These are phyloP conservation scores for Littorina saxatilis DNA, from an alignment of 1,140 invertebrate genomes.

Conservation along the genomic window DNA sequence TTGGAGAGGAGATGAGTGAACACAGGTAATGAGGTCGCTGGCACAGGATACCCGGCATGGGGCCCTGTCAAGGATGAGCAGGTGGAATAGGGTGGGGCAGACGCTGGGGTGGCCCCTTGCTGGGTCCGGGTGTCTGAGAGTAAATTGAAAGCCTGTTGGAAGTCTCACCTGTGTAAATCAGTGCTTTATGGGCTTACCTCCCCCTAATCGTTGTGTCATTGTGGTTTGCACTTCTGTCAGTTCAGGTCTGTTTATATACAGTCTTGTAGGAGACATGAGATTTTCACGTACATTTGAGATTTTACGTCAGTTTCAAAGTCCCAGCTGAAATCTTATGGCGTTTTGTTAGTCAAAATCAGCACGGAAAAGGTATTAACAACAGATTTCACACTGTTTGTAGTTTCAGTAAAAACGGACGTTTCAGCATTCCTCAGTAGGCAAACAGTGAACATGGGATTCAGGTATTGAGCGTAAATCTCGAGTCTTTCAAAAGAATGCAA, in stretches of 20 bases:
- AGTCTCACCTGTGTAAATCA: slow-evolving; percentile 2
- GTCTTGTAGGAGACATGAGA: no score
- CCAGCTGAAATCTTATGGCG: no score
- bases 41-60: neutral
- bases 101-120: neutral
- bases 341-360: no score
- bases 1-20: slow-evolving; percentile 2
- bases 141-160: slow-evolving; percentile 28
- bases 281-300: no score
- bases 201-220: neutral
- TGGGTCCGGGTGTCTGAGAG: slow-evolving; percentile 23
- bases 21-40: slow-evolving; percentile 33
- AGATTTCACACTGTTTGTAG: no score
- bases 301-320: no score
- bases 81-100: neutral
- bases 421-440: no score
- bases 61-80: slow-evolving; percentile 24
- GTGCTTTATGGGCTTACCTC: neutral
- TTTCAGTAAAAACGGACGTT: no score
- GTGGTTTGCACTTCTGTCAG: neutral
- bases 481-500: no score
- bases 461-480: no score
- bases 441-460: no score
- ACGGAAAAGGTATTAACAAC: neutral
- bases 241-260: neutral